Evolutionary conservation across 1,140 invertebrate species (phyloP).

Genomic region (Drosophila ananassae): DNA sequence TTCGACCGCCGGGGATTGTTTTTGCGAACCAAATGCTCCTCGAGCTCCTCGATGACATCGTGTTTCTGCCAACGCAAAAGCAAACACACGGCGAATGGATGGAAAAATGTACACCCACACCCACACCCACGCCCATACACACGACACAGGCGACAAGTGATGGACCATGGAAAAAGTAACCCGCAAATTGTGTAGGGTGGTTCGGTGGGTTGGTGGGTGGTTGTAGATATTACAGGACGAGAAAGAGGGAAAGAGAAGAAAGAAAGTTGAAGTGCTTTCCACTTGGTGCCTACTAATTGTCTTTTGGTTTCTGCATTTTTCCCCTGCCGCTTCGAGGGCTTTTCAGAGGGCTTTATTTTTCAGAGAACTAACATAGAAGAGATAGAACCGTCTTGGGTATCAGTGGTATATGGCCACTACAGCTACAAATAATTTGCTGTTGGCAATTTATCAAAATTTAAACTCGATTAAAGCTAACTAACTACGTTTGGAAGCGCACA

Average conservation of each 20-base stretch:
- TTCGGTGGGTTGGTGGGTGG: background rate
- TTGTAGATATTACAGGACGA: slow-evolving; percentile 16
- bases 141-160: slow-evolving; percentile 14
- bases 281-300: slow-evolving; percentile 77
- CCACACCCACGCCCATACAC: background rate
- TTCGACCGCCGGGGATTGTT: slow-evolving; percentile 84
- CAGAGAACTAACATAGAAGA: slow-evolving; percentile 22
- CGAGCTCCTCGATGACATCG: slow-evolving; percentile 84
- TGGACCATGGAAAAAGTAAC: slow-evolving; percentile 31
- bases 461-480: slow-evolving; percentile 76
- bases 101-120: slow-evolving; percentile 5
- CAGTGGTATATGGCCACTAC: background rate
- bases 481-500: slow-evolving; percentile 78
- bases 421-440: slow-evolving; percentile 44
- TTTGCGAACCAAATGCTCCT: slow-evolving; percentile 84
- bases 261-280: slow-evolving; percentile 59
- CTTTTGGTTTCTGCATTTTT: slow-evolving; percentile 79
- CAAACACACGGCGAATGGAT: slow-evolving; percentile 19
- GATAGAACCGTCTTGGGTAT: slow-evolving; percentile 19
- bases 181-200: background rate
- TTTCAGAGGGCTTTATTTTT: slow-evolving; percentile 41
- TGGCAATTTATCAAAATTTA: slow-evolving; percentile 79
- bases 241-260: slow-evolving; percentile 16
- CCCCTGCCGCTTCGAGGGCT: slow-evolving; percentile 53
- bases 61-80: slow-evolving; percentile 65